Conservation (phyloP, 2,888 invertebrate species). For the Drosophila leonis region DNA sequence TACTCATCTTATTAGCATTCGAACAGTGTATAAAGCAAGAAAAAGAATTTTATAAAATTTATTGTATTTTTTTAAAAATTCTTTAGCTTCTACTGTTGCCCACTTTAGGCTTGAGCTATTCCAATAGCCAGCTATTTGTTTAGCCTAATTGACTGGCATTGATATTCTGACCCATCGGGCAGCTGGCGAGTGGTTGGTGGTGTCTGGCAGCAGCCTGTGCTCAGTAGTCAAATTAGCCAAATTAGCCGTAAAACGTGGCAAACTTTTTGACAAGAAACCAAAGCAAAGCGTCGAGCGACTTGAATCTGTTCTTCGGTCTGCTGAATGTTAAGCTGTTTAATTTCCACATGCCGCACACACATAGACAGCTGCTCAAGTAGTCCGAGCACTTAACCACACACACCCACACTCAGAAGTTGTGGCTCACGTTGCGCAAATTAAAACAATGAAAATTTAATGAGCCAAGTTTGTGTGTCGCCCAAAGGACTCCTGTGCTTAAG, state of each 20-base stretch:
- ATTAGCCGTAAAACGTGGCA: slow-evolving; percentile 61
- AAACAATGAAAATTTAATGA: slow-evolving; percentile 76
- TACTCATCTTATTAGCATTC: not conserved
- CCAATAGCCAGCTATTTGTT: slow-evolving; percentile 31
- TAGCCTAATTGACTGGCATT: slow-evolving; percentile 68
- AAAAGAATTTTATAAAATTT: slow-evolving; percentile 55
- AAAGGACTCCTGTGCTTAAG: slow-evolving; percentile 25
- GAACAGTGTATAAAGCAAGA: not conserved
- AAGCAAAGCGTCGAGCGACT: slow-evolving; percentile 15
- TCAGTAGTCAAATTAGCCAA: slow-evolving; percentile 65
- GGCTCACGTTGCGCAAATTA: slow-evolving; percentile 61
- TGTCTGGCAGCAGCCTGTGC: slow-evolving; percentile 26
- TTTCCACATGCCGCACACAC: slow-evolving; percentile 17
- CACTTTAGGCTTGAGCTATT: slow-evolving; percentile 1
- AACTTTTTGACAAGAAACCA: slow-evolving; percentile 37
- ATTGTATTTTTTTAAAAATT: slow-evolving; percentile 30
- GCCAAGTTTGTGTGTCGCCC: slow-evolving; percentile 44
- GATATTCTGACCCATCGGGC: slow-evolving; percentile 47
- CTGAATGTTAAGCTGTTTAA: slow-evolving; percentile 27
- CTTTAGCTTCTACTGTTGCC: not conserved
- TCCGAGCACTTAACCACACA: slow-evolving; percentile 25
- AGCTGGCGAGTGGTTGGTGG: not conserved
- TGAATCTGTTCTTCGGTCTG: slow-evolving; percentile 9
- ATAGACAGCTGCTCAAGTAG: slow-evolving; percentile 23
- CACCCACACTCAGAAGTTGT: not conserved